Base-by-base conservation (phyloP, 2,113 vertebrate species). In the Dascyllus trimaculatus region DNA sequence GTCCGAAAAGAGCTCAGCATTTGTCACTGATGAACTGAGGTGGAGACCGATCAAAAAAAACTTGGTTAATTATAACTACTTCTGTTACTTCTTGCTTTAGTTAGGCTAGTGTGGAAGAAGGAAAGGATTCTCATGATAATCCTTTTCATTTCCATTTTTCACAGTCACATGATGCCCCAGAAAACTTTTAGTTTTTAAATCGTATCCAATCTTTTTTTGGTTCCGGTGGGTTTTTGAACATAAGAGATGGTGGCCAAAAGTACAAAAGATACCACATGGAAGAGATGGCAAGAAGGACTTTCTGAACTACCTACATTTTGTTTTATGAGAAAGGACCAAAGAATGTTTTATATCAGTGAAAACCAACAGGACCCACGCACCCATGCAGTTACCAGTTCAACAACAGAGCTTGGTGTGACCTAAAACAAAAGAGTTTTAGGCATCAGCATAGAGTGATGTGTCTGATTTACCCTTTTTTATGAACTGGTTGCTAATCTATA, bases 1-100 rank as follows among this genome's bases (percentile, higher is more conserved):
- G 96, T 98, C 68, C 95, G 93, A n/a, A 97, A 98, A 83, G 96
- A 99, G 79, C 95, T 99, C 73, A 99, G 96, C 81, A 94, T 99
- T 74, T 99, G 98, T 60, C 78, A 97, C 90, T 99, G 91, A 92
- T 60, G 71, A 73, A 78, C 73, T 59, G 66, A 59, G 61, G 60
- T 19, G 15, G 52, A 71, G 53, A 63, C 58, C 17, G 40, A 22
- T 38, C 65, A 24, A 0, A 71, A 0, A 71, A 22, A 48, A 78
- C 43, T 65, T 66, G 24, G 54, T 51, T 68, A 1, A 49, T 73
- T 80, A 25, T 52, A 72, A 32, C 43, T 59, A 65, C 66, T 76
- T 85, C 51, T 80, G 60, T 64, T 71, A 17, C 53, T 74, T 68
- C 62, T 59, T 71, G 40, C 53, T 70, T 65, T 77, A 70, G 73